Percentiles rank a stretch among this genome's conserved stretches.
Conservation (phyloP, 2,113 vertebrate genomes). For the Zeus faber region DNA sequence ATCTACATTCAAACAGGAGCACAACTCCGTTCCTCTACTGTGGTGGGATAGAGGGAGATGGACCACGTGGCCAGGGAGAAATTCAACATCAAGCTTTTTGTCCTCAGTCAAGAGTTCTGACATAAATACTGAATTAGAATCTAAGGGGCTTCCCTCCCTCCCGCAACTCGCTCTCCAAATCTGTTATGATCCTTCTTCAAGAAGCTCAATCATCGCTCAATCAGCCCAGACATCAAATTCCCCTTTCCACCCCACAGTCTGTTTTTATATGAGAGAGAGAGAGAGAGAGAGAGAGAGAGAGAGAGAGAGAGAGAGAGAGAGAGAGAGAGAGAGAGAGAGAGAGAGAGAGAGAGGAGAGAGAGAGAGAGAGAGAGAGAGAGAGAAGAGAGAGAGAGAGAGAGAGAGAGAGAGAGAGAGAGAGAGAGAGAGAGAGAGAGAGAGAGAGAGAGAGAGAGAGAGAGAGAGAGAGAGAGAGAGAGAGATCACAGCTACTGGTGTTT, state of each 20-base stretch:
- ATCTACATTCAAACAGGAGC: constrained; percentile 61
- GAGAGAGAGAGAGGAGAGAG: too few relatives aligned
- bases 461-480: constrained; percentile 38
- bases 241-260: neutral
- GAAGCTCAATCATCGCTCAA: constrained; percentile 27
- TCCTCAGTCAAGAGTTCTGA: constrained; percentile 38
- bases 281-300: too few relatives aligned
- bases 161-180: constrained; percentile 29
- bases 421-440: constrained; percentile 34
- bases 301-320: too few relatives aligned
- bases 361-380: too few relatives aligned
- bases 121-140: constrained; percentile 41
- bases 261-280: too few relatives aligned
- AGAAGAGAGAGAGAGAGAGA: too few relatives aligned
- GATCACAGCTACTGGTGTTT: constrained; percentile 23
- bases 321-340: too few relatives aligned
- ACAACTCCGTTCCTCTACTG: constrained; percentile 35
- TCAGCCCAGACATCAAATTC: neutral
- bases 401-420: too few relatives aligned
- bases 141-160: constrained; percentile 31
- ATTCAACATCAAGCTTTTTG: constrained; percentile 46
- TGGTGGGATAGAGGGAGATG: constrained; percentile 34
- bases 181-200: constrained; percentile 24
- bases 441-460: constrained; percentile 38
- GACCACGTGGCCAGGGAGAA: constrained; percentile 36